Conservation (phyloP, 2,113 vertebrate species). For the Cephalophus harveyi region DNA sequence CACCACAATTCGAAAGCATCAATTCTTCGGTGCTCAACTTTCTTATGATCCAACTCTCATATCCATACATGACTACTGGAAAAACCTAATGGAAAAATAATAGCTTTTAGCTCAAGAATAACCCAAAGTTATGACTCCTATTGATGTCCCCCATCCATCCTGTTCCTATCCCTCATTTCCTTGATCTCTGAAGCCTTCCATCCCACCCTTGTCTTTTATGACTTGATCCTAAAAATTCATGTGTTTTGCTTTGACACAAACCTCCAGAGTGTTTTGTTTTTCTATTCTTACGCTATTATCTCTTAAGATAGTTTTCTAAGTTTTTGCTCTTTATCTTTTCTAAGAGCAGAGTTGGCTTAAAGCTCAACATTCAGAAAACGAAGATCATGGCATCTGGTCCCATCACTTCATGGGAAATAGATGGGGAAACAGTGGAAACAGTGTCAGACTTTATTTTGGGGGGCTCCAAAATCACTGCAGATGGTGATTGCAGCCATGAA, state of each 20-base stretch:
- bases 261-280: no score
- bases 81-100: neutral
- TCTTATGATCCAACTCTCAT: neutral
- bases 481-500: no score
- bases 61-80: neutral
- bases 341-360: neutral
- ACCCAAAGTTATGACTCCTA: neutral
- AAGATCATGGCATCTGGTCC: no score
- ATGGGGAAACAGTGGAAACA: no score
- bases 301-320: neutral
- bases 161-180: neutral
- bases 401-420: no score
- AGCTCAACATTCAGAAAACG: no score
- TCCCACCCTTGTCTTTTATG: neutral
- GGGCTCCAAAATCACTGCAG: no score
- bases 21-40: neutral
- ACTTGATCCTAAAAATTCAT: neutral
- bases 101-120: neutral
- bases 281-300: neutral
- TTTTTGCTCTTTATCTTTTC: neutral
- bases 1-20: neutral
- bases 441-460: no score
- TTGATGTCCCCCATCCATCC: neutral
- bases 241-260: neutral
- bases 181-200: neutral